Conservation (phyloP, 2,888 invertebrate genomes). For the Melitaea athalia region DNA sequence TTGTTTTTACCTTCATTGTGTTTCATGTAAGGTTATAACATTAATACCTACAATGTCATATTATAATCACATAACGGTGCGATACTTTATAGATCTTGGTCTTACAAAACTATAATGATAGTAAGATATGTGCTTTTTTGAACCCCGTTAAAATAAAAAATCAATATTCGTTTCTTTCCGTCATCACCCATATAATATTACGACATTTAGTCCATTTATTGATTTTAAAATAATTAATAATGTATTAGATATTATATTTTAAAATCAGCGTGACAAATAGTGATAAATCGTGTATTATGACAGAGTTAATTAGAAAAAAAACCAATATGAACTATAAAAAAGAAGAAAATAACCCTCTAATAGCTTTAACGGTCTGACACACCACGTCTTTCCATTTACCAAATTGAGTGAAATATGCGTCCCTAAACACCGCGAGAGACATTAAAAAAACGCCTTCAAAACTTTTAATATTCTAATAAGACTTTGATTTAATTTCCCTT, state of each 20-base stretch:
- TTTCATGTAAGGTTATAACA: too few species aligned
- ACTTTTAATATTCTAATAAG: constrained; percentile 82
- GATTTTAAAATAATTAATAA: background rate
- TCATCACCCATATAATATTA: too few species aligned
- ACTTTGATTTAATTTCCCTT: constrained; percentile 82
- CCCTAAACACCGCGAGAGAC: constrained; percentile 74
- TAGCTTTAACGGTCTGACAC: constrained; percentile 54
- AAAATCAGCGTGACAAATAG: background rate
- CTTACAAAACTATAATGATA: too few species aligned
- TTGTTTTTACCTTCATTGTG: too few species aligned
- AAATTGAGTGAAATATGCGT: constrained; percentile 80
- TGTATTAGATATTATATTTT: background rate
- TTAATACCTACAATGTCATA: too few species aligned
- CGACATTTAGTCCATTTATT: too few species aligned
- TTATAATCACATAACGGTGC: too few species aligned
- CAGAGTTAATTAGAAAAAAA: constrained; percentile 27
- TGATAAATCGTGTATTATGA: background rate
- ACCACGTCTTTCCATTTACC: constrained; percentile 70
- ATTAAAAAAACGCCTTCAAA: constrained; percentile 77
- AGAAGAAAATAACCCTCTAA: constrained; percentile 59
- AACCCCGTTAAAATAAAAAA: too few species aligned
- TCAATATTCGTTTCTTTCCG: too few species aligned
- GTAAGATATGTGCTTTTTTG: too few species aligned
- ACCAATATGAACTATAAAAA: constrained; percentile 18
- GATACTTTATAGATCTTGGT: too few species aligned